phyloP scores from a whole-genome alignment of 35 echinoderm and acorn worm species.

The Ophioderma brevispina region DNA sequence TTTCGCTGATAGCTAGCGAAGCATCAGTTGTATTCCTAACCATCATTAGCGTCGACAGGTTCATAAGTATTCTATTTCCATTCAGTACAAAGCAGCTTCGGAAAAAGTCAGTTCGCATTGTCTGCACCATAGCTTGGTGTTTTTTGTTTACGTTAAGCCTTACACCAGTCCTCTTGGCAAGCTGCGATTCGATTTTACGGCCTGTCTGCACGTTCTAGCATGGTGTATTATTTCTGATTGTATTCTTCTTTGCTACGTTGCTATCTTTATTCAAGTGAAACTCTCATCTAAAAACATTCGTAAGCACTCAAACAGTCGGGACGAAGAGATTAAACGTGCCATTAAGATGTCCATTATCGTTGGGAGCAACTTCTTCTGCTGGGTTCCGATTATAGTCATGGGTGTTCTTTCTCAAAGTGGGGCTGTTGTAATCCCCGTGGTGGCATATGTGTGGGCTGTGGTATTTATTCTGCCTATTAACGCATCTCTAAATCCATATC shows the following conservation, averaged over 20 bases:
- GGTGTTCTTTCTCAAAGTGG: constrained; percentile 17
- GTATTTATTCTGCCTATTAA: constrained; percentile 38
- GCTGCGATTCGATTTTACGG: constrained; percentile 38
- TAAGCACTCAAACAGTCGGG: neutral
- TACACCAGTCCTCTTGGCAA: constrained; percentile 17
- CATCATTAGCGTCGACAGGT: constrained; percentile 54
- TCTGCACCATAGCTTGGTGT: constrained; percentile 20
- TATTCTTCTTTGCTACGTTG: constrained; percentile 5
- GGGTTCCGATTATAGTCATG: constrained; percentile 64
- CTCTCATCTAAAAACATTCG: neutral
- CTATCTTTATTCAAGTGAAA: constrained; percentile 10
- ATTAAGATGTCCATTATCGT: constrained; percentile 54
- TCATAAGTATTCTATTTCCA: constrained; percentile 15
- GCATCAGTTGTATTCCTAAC: constrained; percentile 50
- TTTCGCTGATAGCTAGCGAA: constrained; percentile 59
- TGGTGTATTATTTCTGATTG: neutral
- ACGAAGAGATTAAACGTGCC: constrained; percentile 47
- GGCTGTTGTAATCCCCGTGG: neutral
- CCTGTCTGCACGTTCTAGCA: constrained; percentile 32
- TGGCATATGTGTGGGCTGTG: neutral
- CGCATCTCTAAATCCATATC: constrained; percentile 31
- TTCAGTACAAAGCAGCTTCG: neutral
- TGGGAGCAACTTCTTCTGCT: constrained; percentile 36
- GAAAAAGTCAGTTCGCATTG: neutral
- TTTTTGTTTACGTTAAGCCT: constrained; percentile 7